These are phyloP conservation scores for Thymallus thymallus DNA, from an alignment of 2,113 vertebrate genomes.

Conservation along the genomic window DNA sequence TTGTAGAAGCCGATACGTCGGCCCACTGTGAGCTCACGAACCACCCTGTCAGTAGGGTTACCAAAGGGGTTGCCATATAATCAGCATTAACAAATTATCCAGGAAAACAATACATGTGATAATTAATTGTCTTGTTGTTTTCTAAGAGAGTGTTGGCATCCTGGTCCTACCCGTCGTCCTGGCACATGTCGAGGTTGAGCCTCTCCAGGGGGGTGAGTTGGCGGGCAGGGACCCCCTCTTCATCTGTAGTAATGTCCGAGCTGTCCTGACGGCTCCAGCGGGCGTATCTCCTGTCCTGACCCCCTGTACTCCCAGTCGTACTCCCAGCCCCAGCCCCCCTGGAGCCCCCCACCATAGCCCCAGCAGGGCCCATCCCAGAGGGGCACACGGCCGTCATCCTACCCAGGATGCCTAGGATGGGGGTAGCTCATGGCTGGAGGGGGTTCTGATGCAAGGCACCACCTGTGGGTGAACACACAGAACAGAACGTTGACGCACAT, in stretches of 20 bases:
- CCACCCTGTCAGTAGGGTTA: constrained; percentile 69
- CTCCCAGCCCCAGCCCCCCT: constrained; percentile 26
- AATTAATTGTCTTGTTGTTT: not conserved
- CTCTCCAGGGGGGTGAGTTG: constrained; percentile 88
- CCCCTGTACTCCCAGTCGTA: constrained; percentile 22
- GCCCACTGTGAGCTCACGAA: constrained; percentile 89
- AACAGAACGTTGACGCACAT: not conserved
- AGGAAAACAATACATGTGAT: not conserved
- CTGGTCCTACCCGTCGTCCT: constrained; percentile 74
- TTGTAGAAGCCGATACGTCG: constrained; percentile 96
- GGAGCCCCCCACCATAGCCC: constrained; percentile 36
- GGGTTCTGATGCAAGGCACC: not conserved
- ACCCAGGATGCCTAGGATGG: constrained; percentile 57
- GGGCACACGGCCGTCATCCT: constrained; percentile 87
- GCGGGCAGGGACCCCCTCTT: constrained; percentile 71
- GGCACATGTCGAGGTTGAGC: constrained; percentile 90
- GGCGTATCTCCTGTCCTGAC: constrained; percentile 56
- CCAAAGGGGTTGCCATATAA: not conserved
- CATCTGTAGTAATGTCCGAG: constrained; percentile 75
- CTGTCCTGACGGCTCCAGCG: constrained; percentile 83
- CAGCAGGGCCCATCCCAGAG: constrained; percentile 69
- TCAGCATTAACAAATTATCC: not conserved
- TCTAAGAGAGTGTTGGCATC: not conserved
- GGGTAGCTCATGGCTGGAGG: constrained; percentile 64
- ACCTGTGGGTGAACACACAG: constrained; percentile 12